Percentiles rank a stretch among this genome's conserved stretches.
Evolutionary conservation across 2,888 invertebrate species (phyloP).

Genomic region (Sminthurinus aureus): DNA sequence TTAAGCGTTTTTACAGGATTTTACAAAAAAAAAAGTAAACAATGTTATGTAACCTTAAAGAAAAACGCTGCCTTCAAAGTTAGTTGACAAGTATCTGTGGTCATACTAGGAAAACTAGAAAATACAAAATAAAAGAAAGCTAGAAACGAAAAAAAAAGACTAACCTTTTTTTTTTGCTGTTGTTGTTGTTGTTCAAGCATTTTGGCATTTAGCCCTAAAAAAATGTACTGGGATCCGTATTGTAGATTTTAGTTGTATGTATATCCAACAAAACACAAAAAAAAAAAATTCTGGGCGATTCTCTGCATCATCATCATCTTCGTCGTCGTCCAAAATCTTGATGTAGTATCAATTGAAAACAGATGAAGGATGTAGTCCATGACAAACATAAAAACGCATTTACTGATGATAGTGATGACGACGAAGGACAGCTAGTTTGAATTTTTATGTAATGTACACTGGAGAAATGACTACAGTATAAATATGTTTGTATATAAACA

Average conservation of each 20-base stretch:
- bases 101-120: no score
- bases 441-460: not conserved
- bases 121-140: no score
- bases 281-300: slow-evolving; percentile 6
- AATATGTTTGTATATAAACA: not conserved
- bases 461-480: not conserved
- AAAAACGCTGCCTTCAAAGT: no score
- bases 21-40: no score
- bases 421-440: no score
- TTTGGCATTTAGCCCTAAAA: slow-evolving; percentile 18
- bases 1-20: no score
- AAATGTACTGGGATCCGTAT: not conserved
- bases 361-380: slow-evolving; percentile 22
- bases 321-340: slow-evolving; percentile 20
- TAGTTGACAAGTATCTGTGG: no score
- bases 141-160: no score
- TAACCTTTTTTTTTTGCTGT: not conserved
- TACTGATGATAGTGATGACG: no score
- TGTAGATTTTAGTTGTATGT: not conserved
- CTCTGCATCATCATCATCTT: not conserved
- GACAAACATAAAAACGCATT: not conserved
- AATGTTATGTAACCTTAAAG: no score
- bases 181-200: not conserved
- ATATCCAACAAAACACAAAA: not conserved
- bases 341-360: slow-evolving; percentile 12